phyloP scores from a whole-genome alignment of 2,113 vertebrate genomes.

The Notarius quadriscutis region DNA sequence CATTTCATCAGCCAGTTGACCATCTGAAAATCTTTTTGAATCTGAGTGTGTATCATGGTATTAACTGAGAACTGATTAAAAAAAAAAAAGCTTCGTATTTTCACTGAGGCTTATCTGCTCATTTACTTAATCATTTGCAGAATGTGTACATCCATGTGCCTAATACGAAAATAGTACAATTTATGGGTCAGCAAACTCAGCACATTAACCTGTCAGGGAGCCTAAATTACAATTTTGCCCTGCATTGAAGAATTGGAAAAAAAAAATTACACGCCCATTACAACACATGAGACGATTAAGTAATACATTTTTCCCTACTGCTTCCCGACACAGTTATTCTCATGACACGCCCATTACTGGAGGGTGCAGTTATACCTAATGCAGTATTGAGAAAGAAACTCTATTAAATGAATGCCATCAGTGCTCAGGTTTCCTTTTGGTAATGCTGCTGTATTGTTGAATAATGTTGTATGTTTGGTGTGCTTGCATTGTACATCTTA shows the following conservation, averaged over 20 bases:
- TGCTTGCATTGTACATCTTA: background rate
- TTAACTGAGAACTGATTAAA: background rate
- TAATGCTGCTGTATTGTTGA: background rate
- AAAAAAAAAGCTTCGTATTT: background rate
- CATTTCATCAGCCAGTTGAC: conserved; percentile 3
- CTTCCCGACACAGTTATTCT: conserved; percentile 14
- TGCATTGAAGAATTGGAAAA: background rate
- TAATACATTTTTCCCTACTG: background rate
- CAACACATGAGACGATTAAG: conserved; percentile 14
- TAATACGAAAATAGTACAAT: no score
- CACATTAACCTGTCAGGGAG: background rate
- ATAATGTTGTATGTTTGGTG: background rate
- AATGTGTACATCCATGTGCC: background rate
- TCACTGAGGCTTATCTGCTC: background rate
- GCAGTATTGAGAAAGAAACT: conserved; percentile 19
- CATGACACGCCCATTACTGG: conserved; percentile 4
- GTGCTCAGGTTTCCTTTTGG: background rate
- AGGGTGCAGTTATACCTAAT: conserved; percentile 9
- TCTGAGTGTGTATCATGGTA: background rate
- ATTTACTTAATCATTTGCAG: background rate
- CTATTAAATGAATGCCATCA: background rate
- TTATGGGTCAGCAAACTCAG: background rate
- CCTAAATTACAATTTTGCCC: background rate
- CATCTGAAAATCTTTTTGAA: background rate
- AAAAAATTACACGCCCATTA: background rate